Base-by-base conservation (phyloP, 1,140 invertebrate genomes). In the Lucilia sericata region DNA sequence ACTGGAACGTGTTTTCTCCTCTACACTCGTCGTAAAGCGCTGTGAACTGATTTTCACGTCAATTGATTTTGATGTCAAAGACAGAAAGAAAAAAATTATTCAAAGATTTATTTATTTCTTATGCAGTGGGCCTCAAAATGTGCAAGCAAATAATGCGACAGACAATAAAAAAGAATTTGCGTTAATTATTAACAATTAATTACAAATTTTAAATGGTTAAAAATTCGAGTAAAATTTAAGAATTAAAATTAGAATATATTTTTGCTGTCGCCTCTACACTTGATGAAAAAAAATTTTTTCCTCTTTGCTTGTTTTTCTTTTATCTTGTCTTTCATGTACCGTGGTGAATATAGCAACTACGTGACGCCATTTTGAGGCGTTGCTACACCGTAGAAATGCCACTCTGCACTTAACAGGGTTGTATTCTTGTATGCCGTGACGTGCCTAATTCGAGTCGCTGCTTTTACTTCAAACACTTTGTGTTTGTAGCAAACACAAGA, bases 241-340 rank as follows among this genome's bases (percentile, higher is more conserved):
- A 70, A 70, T 70, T 70, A 70, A 70, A 70, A 70, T 70, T 25
- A 70, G 65, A 70, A 70, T 70, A 70, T 19, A 12, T 70, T 70
- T 70, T 70, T 70, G 65, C 65, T 70, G 65, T 70, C 65, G 65
- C 65, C 65, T 70, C 65, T 70, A 70, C 65, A 60, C 55, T 60
- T 60, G 55, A 60, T 70, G n/a, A 70, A 70, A 70, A n/a, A 70
- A 60, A 2, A 7, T 70, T 70, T 70, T 70, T 65, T 65, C 60
- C n/a, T 70, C 65, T 70, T 70, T 70, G 65, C n/a, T 70, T 70
- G 19, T 70, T 70, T 65, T 70, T 70, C 65, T 70, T 70, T 70
- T 25, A 70, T 70, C 65, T 30, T 70, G 65, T 70, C 65, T 70
- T 70, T 70, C 65, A 25, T 70, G 65, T 70, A 70, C 65, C 65